Evolutionary conservation across 2,888 invertebrate genomes (phyloP).

Genomic region (Andricus quercusramuli): DNA sequence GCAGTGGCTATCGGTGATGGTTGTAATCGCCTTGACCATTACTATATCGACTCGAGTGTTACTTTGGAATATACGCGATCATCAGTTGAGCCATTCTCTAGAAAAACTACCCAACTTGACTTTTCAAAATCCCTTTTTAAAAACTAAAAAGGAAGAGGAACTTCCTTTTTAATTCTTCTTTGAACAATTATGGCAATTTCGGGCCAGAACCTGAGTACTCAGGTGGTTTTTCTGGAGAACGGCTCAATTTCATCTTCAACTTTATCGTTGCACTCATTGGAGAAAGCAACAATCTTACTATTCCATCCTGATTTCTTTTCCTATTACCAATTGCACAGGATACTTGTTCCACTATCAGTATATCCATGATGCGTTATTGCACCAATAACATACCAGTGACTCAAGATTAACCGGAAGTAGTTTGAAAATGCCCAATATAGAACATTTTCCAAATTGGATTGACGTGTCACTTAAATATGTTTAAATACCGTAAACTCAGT

Average conservation of each 20-base stretch:
- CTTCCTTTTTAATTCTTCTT: too few species aligned
- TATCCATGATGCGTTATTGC: neutral
- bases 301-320: too few species aligned
- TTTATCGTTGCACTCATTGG: neutral
- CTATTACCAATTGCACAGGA: too few species aligned
- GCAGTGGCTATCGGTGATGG: constrained; percentile 59
- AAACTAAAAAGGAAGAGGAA: too few species aligned
- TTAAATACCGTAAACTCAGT: neutral
- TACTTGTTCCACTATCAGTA: neutral
- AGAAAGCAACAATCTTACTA: neutral
- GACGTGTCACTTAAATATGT: neutral
- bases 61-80: neutral
- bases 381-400: neutral
- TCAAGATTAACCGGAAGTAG: neutral
- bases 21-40: constrained; percentile 5
- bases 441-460: neutral
- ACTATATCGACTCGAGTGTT: neutral
- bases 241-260: neutral
- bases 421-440: neutral
- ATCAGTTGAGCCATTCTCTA: too few species aligned
- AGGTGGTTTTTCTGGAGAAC: too few species aligned
- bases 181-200: too few species aligned
- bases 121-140: too few species aligned
- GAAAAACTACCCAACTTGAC: too few species aligned
- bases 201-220: too few species aligned